These are phyloP conservation scores for Eurytemora carolleeae DNA, from an alignment of 1,140 invertebrate genomes.

Conservation along the genomic window DNA sequence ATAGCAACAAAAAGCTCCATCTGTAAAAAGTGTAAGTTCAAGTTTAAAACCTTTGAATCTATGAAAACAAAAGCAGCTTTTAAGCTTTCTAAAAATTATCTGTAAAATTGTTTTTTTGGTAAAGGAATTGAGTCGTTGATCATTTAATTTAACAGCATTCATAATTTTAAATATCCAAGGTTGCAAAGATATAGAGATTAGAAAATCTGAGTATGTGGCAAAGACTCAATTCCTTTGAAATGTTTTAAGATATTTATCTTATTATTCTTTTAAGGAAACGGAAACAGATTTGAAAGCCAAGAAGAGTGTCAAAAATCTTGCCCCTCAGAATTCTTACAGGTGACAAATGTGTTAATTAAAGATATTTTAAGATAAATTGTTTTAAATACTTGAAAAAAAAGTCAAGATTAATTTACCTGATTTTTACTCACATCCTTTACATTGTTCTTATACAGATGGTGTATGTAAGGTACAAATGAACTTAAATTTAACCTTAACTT, in stretches of 20 bases:
- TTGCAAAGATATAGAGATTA: neutral
- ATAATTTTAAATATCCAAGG: neutral
- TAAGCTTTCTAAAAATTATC: neutral
- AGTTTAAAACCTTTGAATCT: neutral
- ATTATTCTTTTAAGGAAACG: neutral
- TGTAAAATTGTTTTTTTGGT: neutral
- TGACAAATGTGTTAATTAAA: too few species aligned
- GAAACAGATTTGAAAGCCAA: neutral
- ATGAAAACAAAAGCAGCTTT: neutral
- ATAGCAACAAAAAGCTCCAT: neutral
- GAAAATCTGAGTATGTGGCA: too few species aligned
- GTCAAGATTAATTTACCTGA: too few species aligned
- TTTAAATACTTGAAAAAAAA: too few species aligned
- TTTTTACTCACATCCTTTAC: too few species aligned
- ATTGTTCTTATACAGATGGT: too few species aligned
- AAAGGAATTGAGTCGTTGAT: neutral
- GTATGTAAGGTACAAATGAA: too few species aligned
- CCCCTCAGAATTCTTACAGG: conserved; percentile 13
- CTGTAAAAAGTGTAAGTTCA: neutral
- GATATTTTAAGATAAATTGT: too few species aligned
- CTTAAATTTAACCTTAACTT: too few species aligned
- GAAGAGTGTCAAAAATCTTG: conserved; percentile 14
- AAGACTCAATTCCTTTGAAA: too few species aligned
- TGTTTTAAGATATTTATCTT: neutral
- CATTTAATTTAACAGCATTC: neutral